These are phyloP conservation scores for Masnerella sp. DNA, from an alignment of 2,888 invertebrate genomes.

Conservation along the genomic window DNA sequence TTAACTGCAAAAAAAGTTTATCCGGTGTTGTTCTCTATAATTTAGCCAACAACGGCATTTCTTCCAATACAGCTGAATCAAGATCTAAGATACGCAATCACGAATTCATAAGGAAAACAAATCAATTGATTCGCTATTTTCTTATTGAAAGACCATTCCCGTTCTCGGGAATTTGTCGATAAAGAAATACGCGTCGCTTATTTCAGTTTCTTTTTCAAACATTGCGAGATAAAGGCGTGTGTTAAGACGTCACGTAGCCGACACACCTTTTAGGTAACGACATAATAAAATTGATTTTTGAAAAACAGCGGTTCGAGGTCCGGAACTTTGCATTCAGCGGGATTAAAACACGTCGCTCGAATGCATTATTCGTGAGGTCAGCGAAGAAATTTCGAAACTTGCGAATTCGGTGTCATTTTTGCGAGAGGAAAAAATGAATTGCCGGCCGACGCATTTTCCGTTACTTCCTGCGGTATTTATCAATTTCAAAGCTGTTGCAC, in stretches of 20 bases:
- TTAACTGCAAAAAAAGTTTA: neutral
- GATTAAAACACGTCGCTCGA: constrained; percentile 26
- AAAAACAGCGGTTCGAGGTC: constrained; percentile 20
- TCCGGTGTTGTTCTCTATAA: neutral
- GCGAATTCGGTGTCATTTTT: neutral
- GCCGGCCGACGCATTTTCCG: constrained; percentile 21
- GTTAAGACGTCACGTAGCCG: constrained; percentile 51
- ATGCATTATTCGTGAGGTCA: constrained; percentile 4
- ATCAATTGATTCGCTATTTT: constrained; percentile 35
- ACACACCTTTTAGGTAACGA: constrained; percentile 51
- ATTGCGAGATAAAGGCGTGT: constrained; percentile 32
- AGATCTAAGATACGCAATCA: constrained; percentile 9
- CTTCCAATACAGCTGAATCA: neutral
- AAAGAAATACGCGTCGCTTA: constrained; percentile 45
- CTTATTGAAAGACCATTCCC: constrained; percentile 39
- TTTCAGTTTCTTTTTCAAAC: constrained; percentile 49
- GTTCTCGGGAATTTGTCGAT: constrained; percentile 40
- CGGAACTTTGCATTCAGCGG: constrained; percentile 15
- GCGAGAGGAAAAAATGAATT: constrained; percentile 11
- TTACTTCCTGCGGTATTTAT: constrained; percentile 33
- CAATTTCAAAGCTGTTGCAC: constrained; percentile 33
- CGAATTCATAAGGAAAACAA: constrained; percentile 29
- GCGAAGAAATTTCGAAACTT: constrained; percentile 4
- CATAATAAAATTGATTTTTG: constrained; percentile 49
- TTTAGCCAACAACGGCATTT: neutral